These are phyloP conservation scores for Cercopithecus neglectus DNA, from an alignment of 2,797 vertebrate species.

Conservation along the genomic window DNA sequence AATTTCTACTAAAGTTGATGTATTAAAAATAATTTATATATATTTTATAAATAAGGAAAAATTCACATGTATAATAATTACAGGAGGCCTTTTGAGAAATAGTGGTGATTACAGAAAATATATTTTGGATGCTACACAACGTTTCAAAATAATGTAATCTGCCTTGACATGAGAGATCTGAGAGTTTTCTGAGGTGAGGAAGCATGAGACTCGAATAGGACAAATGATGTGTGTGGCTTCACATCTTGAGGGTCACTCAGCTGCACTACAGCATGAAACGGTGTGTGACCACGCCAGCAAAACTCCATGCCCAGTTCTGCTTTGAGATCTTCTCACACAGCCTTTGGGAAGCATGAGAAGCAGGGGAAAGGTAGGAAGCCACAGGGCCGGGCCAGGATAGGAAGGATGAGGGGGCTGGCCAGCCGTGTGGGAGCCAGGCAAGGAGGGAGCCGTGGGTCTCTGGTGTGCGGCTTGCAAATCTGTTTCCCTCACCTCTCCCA, in stretches of 20 bases:
- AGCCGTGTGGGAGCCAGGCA: neutral
- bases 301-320: constrained; percentile 53
- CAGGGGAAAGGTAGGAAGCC: rapidly evolving
- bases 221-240: neutral
- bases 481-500: neutral
- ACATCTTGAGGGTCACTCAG: neutral
- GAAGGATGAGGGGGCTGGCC: neutral
- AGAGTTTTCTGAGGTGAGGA: constrained; percentile 26
- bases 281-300: neutral
- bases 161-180: constrained; percentile 40
- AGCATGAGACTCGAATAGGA: neutral
- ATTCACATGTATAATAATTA: constrained; percentile 61
- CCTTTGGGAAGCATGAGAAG: neutral
- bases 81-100: constrained; percentile 68
- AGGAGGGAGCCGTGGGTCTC: neutral
- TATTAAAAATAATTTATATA: constrained; percentile 80
- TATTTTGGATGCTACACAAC: constrained; percentile 65
- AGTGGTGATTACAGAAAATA: constrained; percentile 76
- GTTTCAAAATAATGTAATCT: constrained; percentile 50
- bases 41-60: constrained; percentile 74
- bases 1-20: constrained; percentile 79
- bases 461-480: neutral
- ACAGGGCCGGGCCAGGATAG: neutral
- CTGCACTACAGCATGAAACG: neutral
- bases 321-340: neutral